A percentile compares a stretch with the other conserved stretches of the same genome.
These are phyloP conservation scores for Lasioglossum calceatum DNA, from an alignment of 2,888 invertebrate genomes.

Conservation along the genomic window DNA sequence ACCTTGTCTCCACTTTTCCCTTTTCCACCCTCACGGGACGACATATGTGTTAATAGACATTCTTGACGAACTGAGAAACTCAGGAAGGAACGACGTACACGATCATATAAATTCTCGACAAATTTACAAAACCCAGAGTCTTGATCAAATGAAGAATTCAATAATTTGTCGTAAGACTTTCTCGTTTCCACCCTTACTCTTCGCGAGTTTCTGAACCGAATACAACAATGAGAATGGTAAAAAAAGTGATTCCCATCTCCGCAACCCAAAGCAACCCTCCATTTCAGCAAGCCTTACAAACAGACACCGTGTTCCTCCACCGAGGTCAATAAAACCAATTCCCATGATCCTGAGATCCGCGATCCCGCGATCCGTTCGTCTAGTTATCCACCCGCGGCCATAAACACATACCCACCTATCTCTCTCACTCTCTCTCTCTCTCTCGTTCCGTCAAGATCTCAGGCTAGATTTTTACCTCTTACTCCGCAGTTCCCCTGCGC, in stretches of 20 bases:
- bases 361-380: background rate
- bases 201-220: background rate
- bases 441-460: slow-evolving; percentile 8
- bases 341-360: background rate
- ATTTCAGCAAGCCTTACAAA: background rate
- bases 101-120: background rate
- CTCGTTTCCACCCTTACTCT: background rate
- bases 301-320: background rate
- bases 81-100: background rate
- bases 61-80: background rate
- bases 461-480: slow-evolving; percentile 48
- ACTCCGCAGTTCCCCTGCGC: slow-evolving; percentile 24
- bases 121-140: background rate
- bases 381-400: slow-evolving; percentile 12
- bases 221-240: background rate
- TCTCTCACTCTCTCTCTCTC: background rate
- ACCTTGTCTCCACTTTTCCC: background rate
- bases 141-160: background rate
- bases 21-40: background rate
- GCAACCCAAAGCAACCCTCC: background rate
- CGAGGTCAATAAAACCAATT: slow-evolving; percentile 2
- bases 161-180: background rate
- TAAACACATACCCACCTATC: background rate
- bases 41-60: background rate
- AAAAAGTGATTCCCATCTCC: background rate